These are phyloP conservation scores for Thymallus thymallus DNA, from an alignment of 2,113 vertebrate species.

Conservation along the genomic window DNA sequence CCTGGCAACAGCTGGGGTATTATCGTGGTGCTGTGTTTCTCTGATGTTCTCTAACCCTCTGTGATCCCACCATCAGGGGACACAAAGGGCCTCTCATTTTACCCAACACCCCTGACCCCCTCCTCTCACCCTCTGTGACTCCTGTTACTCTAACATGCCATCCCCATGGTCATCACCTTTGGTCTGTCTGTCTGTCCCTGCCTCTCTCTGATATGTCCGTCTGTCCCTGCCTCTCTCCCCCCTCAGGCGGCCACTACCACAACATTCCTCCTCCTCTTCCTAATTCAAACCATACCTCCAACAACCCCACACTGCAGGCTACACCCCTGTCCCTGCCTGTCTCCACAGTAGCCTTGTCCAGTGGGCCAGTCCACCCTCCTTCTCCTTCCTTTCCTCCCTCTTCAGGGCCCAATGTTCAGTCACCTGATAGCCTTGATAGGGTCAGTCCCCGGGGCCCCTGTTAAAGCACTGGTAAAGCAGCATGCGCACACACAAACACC, in stretches of 20 bases:
- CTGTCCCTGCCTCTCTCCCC: conserved; percentile 6
- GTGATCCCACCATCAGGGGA: conserved; percentile 34
- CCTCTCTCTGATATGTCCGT: background rate
- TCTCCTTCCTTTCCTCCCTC: background rate
- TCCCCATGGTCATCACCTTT: background rate
- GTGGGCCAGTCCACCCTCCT: background rate
- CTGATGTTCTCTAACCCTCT: conserved; percentile 30
- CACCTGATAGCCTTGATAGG: background rate
- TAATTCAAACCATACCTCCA: conserved; percentile 3
- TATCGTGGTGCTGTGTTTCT: conserved; percentile 40
- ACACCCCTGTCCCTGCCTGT: background rate
- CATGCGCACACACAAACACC: background rate
- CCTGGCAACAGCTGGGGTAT: conserved; percentile 62
- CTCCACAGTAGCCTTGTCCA: background rate
- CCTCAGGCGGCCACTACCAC: conserved; percentile 1
- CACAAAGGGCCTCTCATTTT: conserved; percentile 49
- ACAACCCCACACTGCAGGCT: background rate
- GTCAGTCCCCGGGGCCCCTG: conserved; percentile 11
- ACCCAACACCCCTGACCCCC: background rate
- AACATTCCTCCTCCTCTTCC: conserved; percentile 19
- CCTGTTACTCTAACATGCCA: background rate
- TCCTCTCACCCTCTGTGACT: background rate
- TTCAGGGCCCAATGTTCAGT: background rate
- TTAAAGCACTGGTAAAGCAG: conserved; percentile 25
- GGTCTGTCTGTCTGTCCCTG: background rate